Base-by-base conservation (phyloP, 2,888 invertebrate species). In the Andricus curvator region DNA sequence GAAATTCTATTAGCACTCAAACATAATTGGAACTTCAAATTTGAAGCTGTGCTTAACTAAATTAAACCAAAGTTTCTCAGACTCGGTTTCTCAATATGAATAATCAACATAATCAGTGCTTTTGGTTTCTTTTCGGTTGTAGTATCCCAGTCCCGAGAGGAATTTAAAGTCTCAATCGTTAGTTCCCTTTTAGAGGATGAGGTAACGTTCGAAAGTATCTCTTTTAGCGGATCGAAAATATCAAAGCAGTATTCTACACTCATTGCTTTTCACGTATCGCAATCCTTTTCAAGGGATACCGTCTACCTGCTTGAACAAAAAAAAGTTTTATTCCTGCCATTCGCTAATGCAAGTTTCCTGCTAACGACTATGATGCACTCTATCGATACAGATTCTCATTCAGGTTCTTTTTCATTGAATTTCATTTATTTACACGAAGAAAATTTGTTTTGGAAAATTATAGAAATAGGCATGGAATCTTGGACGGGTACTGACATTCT, bases 221-320 rank as follows among this genome's bases (percentile, higher is more conserved):
- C 70, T 70, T 70, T 70, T 70, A 48, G 20, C 25, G 70, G 9
- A 70, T 70, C 29, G 70, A 29, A 51, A 51, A 51, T 70, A 70
- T 70, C 70, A 70, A 70, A 70, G 70, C 70, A 70, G 70, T 51
- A 51, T 51, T 70, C 25, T 70, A 20, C 48, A 51, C 48, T 48
- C 48, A 70, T 70, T 70, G 70, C 51, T 70, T 70, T 70, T 70
- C 17, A 48, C 17, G 29, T 25, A 48, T 51, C 48, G 17, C 29
- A 70, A 17, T 51, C 29, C 51, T 70, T 70, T 70, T 51, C 48
- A 70, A 70, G 48, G 22, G 25, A 70, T 51, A 25, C 15, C 11
- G 25, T 48, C 25, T 68, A 68, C 25, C 44, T 44, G 29, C 29
- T 48, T 20, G 9, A 70, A 70, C 70, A 70, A 70, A 48, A 48